Base-by-base conservation (phyloP, 92 coral and sea anemone species). In the Palythoa heliodiscus region DNA sequence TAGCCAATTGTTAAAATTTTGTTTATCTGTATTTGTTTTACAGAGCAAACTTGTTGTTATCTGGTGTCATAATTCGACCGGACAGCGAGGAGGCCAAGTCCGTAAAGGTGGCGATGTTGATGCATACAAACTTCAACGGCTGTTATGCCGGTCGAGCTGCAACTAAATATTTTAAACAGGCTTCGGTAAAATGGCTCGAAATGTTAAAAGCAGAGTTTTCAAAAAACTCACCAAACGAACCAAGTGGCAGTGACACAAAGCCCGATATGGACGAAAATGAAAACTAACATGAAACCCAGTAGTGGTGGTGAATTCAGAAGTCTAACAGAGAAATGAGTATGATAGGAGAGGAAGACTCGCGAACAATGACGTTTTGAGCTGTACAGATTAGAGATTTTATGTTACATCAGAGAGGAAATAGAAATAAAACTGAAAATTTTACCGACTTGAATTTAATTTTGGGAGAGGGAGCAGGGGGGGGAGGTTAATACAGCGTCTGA, bases 131-230 rank as follows among this genome's bases (percentile, higher is more conserved):
- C 58, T 79, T 79, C 58, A 79, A 79, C 20, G 83, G 83, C 7
- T 79, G 83, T 11, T 79, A 72, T 10, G 38, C 83, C 55, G 15
- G 19, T 1, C 71, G 57, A 24, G 24, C 83, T 19, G 83, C 83
- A 63, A 52, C 10, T 10, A 79, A 64, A 20, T 79, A 79, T 15
- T 79, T 79, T 71, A 79, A 61, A 35, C 71, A 79, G 39, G 83
- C 83, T 63, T 47, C 83, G 11, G 22, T 79, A n/a, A 12, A 20
- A 64, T 79, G 83, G 83, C 83, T n/a, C 60, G 72, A 79, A 48
- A 43, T 79, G 71, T 19, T 79, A 69, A 79, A 79, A 58, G 50
- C 13, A 6, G 8, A 16, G 24, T 60, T 43, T 7, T 57, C 81
- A 11, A 25, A 54, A 29, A 76, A 11, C 19, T 19, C 17, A 15